Base-by-base conservation (phyloP, 2,113 vertebrate species). In the Tor tambroides region DNA sequence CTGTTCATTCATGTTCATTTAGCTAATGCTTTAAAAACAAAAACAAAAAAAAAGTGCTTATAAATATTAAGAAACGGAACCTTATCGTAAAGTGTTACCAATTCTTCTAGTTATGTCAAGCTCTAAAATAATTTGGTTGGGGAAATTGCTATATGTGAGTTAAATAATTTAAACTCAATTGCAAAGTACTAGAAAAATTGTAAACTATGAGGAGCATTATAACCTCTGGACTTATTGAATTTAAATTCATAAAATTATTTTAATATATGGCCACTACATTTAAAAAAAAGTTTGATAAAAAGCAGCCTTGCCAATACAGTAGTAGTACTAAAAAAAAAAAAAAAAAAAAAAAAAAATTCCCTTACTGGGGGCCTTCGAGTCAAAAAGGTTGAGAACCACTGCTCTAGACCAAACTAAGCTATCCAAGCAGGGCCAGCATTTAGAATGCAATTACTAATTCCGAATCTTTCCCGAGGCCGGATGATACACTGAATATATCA, bases 371-470 rank as follows among this genome's bases (percentile, higher is more conserved):
- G 32, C 19, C 32, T 72, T 38, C 0, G 2, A n/a, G 71, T 74
- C 21, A 74, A 74, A 71, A 71, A 69, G 15, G 6, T 32, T 32
- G 69, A 72, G 19, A 38, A 41, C 10, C 71, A 12, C 21, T n/a
- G 21, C 35, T 41, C 35, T 72, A n/a, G 23, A 41, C 38, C 35
- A 38, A 35, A 43, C 38, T 1, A 30, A 72, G 35, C 76, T 0
- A 78, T 30, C 26, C 6, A 9, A 51, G 28, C n/a, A 78, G 75
- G 14, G 49, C 28, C 26, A 78, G 46, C 28, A 10, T 87, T 93
- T 90, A 84, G 80, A 90, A 86, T 54, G 87, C 88, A 93, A 93
- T 93, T 90, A 92, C 89, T 87, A 86, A 92, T 93, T 93, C 87
- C 83, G 81, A 90, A 88, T 91, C 92, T 63, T 84, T 69, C 88